phyloP scores from a whole-genome alignment of 2,888 invertebrate genomes.

The Noctua janthina region DNA sequence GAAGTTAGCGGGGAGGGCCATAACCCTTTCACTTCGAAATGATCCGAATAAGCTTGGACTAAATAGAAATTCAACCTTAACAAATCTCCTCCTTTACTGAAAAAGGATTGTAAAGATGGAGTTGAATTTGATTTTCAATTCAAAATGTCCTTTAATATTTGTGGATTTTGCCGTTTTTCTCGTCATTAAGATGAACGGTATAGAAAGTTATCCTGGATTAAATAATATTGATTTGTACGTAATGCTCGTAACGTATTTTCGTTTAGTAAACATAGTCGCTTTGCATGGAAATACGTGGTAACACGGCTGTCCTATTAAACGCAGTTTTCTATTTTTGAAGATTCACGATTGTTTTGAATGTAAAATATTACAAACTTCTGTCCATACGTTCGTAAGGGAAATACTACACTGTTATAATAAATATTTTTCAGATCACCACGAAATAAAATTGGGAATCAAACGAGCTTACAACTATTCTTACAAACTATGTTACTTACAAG shows the following conservation, averaged over 20 bases:
- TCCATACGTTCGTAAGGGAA: too few relatives aligned
- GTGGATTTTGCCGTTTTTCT: constrained; percentile 26
- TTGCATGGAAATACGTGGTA: background rate
- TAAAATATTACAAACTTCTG: background rate
- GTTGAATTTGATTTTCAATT: constrained; percentile 46
- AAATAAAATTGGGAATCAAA: too few relatives aligned
- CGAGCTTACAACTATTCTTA: too few relatives aligned
- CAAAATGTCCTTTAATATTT: constrained; percentile 37
- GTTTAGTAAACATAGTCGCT: background rate
- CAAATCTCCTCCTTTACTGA: constrained; percentile 44
- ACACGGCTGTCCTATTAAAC: background rate
- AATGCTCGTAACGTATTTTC: background rate
- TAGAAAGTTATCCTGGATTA: constrained; percentile 15
- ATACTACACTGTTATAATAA: too few relatives aligned
- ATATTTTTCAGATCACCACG: too few relatives aligned
- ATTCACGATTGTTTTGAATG: background rate
- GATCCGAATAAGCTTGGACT: constrained; percentile 43
- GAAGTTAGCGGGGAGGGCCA: constrained; percentile 40
- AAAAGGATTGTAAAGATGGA: constrained; percentile 41
- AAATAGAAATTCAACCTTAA: constrained; percentile 54
- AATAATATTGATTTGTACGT: background rate
- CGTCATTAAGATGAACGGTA: background rate
- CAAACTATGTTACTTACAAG: background rate
- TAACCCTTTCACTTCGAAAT: constrained; percentile 49
- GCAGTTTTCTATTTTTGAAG: background rate